A percentile compares a stretch with the other conserved stretches of the same genome.
phyloP scores from a whole-genome alignment of 1,140 invertebrate genomes.

The Centruroides sculpturatus region DNA sequence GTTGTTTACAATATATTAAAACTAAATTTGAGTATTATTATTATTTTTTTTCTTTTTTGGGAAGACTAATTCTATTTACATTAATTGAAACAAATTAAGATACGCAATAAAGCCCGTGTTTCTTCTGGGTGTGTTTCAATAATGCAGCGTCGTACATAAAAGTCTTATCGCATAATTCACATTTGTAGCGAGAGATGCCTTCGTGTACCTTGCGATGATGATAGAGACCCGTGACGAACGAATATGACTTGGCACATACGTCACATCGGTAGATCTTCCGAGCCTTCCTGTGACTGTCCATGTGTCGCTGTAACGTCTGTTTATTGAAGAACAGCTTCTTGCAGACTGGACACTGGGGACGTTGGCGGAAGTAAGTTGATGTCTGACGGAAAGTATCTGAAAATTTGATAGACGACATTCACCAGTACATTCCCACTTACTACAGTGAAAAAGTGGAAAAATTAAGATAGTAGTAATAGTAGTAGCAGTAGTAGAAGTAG shows the following conservation, averaged over 20 bases:
- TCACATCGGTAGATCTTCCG: constrained; percentile 15
- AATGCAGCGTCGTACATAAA: background rate
- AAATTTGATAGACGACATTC: too few species aligned
- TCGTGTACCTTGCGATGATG: constrained; percentile 1
- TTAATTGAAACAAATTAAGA: too few species aligned
- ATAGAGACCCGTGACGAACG: constrained; percentile 1
- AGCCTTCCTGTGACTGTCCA: constrained; percentile 11
- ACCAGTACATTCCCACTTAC: too few species aligned
- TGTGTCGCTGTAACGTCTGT: constrained; percentile 17
- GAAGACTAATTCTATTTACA: too few species aligned
- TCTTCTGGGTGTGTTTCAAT: background rate
- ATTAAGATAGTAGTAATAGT: too few species aligned
- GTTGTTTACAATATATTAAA: too few species aligned
- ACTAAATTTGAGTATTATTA: too few species aligned
- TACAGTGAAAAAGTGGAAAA: too few species aligned
- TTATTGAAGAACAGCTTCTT: constrained; percentile 19
- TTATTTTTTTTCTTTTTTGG: too few species aligned
- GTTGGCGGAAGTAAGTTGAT: background rate
- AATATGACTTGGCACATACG: constrained; percentile 9
- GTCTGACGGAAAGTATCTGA: too few species aligned
- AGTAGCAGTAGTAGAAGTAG: too few species aligned
- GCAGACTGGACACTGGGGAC: constrained; percentile 16
- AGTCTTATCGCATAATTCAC: constrained; percentile 1
- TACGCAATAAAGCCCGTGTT: background rate
- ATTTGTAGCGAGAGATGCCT: background rate